phyloP scores from a whole-genome alignment of 2,888 invertebrate species.

The Drosophila quasianomalipes region DNA sequence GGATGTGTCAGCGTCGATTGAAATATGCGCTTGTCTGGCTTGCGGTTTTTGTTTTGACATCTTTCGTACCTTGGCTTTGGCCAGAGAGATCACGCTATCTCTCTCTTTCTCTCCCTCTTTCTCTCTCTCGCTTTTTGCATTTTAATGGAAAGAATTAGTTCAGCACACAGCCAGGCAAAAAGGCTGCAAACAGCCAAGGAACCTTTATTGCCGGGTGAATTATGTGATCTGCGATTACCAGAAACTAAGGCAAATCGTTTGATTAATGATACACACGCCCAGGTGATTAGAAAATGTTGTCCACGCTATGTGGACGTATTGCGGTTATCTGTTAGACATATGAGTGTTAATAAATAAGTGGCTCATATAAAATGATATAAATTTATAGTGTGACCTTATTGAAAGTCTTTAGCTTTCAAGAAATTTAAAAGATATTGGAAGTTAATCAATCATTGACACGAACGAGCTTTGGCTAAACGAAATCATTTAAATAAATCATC shows the following conservation, averaged over 20 bases:
- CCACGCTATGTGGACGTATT: constrained; percentile 27
- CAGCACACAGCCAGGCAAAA: constrained; percentile 28
- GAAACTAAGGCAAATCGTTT: constrained; percentile 69
- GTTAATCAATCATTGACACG: not conserved
- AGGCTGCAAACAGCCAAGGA: constrained; percentile 20
- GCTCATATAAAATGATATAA: not conserved
- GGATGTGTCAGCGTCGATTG: constrained; percentile 82
- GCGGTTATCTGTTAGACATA: constrained; percentile 20
- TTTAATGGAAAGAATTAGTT: constrained; percentile 74
- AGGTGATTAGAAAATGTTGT: constrained; percentile 17
- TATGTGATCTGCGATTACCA: constrained; percentile 47
- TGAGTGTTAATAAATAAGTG: not conserved
- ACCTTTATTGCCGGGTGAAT: constrained; percentile 60
- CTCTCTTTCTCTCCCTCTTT: constrained; percentile 11
- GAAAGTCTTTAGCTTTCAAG: not conserved
- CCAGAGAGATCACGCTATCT: constrained; percentile 1
- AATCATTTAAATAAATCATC: too few species aligned
- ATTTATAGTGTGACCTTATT: too few species aligned
- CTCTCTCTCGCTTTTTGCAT: constrained; percentile 55
- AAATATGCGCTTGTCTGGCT: constrained; percentile 79
- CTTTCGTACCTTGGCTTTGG: constrained; percentile 54
- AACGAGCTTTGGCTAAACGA: not conserved
- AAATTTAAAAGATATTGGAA: not conserved
- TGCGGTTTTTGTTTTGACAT: constrained; percentile 79
- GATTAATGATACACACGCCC: constrained; percentile 61